phyloP scores from a whole-genome alignment of 2,888 invertebrate species.

The Cremastobaeus sp. region DNA sequence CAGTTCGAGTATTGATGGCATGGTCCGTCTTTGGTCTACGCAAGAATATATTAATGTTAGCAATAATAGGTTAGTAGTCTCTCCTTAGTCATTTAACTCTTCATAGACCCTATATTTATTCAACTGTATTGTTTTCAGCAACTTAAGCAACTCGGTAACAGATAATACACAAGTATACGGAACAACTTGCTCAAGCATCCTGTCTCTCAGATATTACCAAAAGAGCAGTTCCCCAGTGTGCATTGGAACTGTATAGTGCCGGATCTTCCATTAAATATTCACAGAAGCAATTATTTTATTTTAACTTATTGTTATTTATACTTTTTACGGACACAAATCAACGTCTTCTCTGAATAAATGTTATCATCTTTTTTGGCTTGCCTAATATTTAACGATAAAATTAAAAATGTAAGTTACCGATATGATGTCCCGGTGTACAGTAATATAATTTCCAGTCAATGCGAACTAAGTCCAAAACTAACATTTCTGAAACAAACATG shows the following conservation, averaged over 20 bases:
- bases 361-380: too few species aligned
- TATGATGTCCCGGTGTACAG: constrained; percentile 5
- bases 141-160: constrained; percentile 64
- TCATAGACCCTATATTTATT: background rate
- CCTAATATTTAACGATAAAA: too few species aligned
- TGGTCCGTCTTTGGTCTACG: constrained; percentile 74
- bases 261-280: constrained; percentile 11
- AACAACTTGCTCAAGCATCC: constrained; percentile 75
- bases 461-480: background rate
- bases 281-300: constrained; percentile 2
- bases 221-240: constrained; percentile 75
- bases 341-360: too few species aligned
- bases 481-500: too few species aligned
- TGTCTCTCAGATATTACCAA: constrained; percentile 74
- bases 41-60: constrained; percentile 70
- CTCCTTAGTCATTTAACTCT: too few species aligned
- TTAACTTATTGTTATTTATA: constrained; percentile 26
- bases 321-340: too few species aligned
- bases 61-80: constrained; percentile 66
- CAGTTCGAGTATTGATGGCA: constrained; percentile 75
- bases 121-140: too few species aligned
- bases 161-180: constrained; percentile 71
- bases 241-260: constrained; percentile 71
- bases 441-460: background rate
- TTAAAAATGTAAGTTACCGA: constrained; percentile 9